Conservation (phyloP, 2,888 invertebrate species). For the Chouioia cunea region DNA sequence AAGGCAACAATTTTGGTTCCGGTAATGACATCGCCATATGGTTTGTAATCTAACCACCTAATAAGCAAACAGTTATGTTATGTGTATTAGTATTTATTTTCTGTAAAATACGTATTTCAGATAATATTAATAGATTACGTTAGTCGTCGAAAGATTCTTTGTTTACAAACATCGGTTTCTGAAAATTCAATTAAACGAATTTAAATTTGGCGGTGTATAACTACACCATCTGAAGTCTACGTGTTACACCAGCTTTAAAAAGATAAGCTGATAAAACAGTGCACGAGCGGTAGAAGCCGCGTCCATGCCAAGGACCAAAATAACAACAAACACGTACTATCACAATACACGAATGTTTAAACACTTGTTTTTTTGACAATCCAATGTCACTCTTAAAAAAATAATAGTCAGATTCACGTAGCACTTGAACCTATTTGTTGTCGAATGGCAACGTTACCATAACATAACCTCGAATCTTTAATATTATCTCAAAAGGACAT, state of each 20-base stretch:
- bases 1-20: constrained; percentile 81
- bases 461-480: constrained; percentile 58
- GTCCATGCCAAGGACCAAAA: constrained; percentile 54
- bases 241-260: neutral
- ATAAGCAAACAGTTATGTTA: neutral
- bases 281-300: constrained; percentile 28
- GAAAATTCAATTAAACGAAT: neutral
- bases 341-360: neutral
- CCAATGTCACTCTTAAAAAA: neutral
- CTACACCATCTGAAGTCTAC: constrained; percentile 31
- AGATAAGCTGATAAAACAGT: constrained; percentile 33
- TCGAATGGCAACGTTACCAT: constrained; percentile 28
- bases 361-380: no score
- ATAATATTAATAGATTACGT: no score
- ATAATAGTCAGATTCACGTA: neutral
- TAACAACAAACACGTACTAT: constrained; percentile 31
- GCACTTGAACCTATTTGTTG: neutral
- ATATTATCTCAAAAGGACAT: neutral
- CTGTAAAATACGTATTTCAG: no score
- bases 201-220: constrained; percentile 25
- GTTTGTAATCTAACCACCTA: constrained; percentile 76
- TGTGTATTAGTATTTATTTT: no score
- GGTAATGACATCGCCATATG: constrained; percentile 75
- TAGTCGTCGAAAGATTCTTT: no score
- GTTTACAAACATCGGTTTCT: neutral